phyloP scores from a whole-genome alignment of 2,888 invertebrate species.

The Endotricha flammealis region DNA sequence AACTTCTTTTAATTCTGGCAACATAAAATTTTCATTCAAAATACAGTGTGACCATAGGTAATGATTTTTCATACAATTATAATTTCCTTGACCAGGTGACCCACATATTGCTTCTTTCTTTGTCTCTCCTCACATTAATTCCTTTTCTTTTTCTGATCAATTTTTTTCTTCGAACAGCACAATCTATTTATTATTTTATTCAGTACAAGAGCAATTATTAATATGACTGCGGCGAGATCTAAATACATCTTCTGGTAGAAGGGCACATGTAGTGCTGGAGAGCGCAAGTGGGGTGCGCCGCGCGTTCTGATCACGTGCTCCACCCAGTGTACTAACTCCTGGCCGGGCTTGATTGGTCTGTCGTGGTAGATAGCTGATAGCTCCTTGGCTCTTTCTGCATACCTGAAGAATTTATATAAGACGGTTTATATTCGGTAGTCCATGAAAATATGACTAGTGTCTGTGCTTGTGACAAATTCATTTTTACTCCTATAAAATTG shows the following conservation, averaged over 20 bases:
- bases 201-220: constrained; percentile 1
- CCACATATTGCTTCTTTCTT: too few relatives aligned
- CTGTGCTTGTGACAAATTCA: too few relatives aligned
- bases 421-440: background rate
- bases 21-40: too few relatives aligned
- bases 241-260: constrained; percentile 44
- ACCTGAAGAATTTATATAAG: constrained; percentile 27
- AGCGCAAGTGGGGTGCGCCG: constrained; percentile 41
- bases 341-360: constrained; percentile 31
- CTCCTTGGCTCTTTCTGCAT: constrained; percentile 29
- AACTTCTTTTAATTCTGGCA: too few relatives aligned
- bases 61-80: too few relatives aligned
- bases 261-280: constrained; percentile 33
- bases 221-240: constrained; percentile 22
- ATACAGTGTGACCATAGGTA: too few relatives aligned
- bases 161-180: constrained; percentile 1
- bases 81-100: too few relatives aligned
- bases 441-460: background rate
- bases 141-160: constrained; percentile 1
- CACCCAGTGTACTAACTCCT: constrained; percentile 39
- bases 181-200: constrained; percentile 1
- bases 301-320: constrained; percentile 36
- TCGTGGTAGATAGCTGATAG: constrained; percentile 39
- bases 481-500: too few relatives aligned
- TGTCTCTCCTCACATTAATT: too few relatives aligned